These are phyloP conservation scores for Athene noctua DNA, from an alignment of 2,113 vertebrate genomes.

Conservation along the genomic window DNA sequence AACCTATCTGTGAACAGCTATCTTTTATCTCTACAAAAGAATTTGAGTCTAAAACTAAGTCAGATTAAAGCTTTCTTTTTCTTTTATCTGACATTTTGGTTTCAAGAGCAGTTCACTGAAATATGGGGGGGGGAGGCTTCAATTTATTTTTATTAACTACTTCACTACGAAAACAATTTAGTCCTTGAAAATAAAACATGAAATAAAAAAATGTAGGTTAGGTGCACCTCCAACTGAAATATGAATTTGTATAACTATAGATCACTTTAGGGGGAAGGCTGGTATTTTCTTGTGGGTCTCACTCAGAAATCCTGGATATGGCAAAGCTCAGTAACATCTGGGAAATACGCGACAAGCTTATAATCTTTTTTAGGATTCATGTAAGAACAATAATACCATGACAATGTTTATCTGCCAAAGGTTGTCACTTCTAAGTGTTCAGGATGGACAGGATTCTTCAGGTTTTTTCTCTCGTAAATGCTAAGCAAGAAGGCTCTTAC, in stretches of 20 bases:
- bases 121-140: background rate
- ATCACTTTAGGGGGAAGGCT: background rate
- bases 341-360: background rate
- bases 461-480: background rate
- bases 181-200: background rate
- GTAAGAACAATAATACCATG: background rate
- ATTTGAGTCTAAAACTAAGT: constrained; percentile 60
- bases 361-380: background rate
- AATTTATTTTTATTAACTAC: constrained; percentile 57
- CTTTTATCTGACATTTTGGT: constrained; percentile 64
- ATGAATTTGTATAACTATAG: background rate
- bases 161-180: constrained; percentile 14
- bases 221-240: background rate
- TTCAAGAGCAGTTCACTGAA: constrained; percentile 37
- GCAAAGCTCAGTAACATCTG: background rate
- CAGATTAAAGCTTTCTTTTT: constrained; percentile 52
- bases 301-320: background rate
- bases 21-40: constrained; percentile 65
- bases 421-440: background rate
- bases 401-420: background rate
- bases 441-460: background rate
- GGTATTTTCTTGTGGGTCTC: background rate
- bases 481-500: background rate
- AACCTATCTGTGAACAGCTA: constrained; percentile 30
- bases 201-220: background rate